phyloP scores from a whole-genome alignment of 1,140 invertebrate genomes.

The Patella vulgata region DNA sequence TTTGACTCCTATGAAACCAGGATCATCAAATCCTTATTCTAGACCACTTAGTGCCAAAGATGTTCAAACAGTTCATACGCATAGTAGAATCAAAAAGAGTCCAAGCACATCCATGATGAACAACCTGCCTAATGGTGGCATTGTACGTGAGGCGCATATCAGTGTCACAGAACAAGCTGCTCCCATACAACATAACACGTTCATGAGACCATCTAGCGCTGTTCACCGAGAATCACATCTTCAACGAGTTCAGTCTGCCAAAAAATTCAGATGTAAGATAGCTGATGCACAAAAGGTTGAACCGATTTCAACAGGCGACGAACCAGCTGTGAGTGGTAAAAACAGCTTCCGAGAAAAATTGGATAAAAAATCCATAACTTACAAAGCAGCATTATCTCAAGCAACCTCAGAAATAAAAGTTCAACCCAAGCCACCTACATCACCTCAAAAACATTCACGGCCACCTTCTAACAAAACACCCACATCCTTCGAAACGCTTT shows the following conservation, averaged over 20 bases:
- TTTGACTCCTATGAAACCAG: slow-evolving; percentile 9
- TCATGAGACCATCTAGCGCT: slow-evolving; percentile 59
- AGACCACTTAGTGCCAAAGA: slow-evolving; percentile 61
- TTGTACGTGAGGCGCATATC: not conserved
- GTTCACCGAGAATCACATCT: slow-evolving; percentile 22
- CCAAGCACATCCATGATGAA: slow-evolving; percentile 9
- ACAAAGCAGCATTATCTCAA: slow-evolving; percentile 11
- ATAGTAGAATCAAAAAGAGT: slow-evolving; percentile 33
- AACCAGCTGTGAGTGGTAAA: not conserved
- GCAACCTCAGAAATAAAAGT: slow-evolving; percentile 1
- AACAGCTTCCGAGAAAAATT: no score
- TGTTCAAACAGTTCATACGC: slow-evolving; percentile 42
- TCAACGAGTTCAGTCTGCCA: slow-evolving; percentile 17
- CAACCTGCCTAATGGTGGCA: slow-evolving; percentile 7
- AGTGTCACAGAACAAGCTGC: not conserved
- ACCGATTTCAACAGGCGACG: slow-evolving; percentile 27
- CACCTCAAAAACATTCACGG: slow-evolving; percentile 15
- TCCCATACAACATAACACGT: slow-evolving; percentile 52
- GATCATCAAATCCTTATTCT: slow-evolving; percentile 49
- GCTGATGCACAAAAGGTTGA: slow-evolving; percentile 6
- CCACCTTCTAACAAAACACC: slow-evolving; percentile 12
- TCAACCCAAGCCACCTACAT: slow-evolving; percentile 12
- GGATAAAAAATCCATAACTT: slow-evolving; percentile 9
- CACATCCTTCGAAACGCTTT: slow-evolving; percentile 22
- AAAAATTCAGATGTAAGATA: slow-evolving; percentile 5